These are phyloP conservation scores for Perca fluviatilis DNA, from an alignment of 2,113 vertebrate species.

Conservation along the genomic window DNA sequence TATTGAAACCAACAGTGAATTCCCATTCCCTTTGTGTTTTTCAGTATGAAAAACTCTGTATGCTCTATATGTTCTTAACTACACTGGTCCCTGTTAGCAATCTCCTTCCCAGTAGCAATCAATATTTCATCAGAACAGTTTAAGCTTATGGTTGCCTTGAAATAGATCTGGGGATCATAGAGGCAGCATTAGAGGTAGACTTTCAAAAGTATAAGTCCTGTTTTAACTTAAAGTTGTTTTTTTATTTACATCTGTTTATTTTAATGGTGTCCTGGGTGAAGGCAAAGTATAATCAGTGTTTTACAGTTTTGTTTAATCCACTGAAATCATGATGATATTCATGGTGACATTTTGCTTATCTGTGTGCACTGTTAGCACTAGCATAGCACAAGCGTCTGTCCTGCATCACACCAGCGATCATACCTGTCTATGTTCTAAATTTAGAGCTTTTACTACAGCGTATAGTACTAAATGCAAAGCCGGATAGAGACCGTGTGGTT, in stretches of 20 bases:
- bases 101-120: constrained; percentile 58
- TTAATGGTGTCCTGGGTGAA: not conserved
- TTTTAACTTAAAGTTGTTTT: not conserved
- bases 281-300: not conserved
- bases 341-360: not conserved
- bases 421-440: constrained; percentile 61
- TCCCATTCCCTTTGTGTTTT: not conserved
- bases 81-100: constrained; percentile 43
- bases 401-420: not conserved
- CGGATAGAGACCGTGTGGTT: constrained; percentile 69
- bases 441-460: constrained; percentile 65
- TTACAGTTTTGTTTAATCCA: not conserved
- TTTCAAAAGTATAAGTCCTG: not conserved
- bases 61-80: constrained; percentile 33
- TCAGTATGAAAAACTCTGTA: constrained; percentile 19
- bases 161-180: constrained; percentile 39
- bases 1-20: not conserved
- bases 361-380: not conserved
- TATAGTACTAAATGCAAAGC: constrained; percentile 73
- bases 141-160: constrained; percentile 50
- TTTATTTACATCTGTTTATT: not conserved
- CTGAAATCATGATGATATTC: not conserved
- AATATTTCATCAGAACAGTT: constrained; percentile 74
- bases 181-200: not conserved
- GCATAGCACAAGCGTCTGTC: not conserved